Percentiles rank a stretch among this genome's conserved stretches.
These are phyloP conservation scores for Chaenodraco wilsoni DNA, from an alignment of 2,797 vertebrate species.

Conservation along the genomic window DNA sequence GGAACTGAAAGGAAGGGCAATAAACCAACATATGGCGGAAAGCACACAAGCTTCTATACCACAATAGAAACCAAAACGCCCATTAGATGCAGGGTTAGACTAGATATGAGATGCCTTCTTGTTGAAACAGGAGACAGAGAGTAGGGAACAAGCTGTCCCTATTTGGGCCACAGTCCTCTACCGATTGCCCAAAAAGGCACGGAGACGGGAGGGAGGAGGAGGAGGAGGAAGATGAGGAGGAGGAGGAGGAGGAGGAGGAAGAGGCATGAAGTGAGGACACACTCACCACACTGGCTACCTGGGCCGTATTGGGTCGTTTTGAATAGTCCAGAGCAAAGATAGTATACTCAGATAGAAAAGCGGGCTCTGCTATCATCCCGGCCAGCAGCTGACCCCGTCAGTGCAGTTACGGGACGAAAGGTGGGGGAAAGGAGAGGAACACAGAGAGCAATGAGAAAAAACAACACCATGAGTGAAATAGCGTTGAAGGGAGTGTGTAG, in stretches of 20 bases:
- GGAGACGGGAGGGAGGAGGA: conserved; percentile 76
- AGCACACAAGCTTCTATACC: conserved; percentile 76
- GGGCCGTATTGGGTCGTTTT: conserved; percentile 92
- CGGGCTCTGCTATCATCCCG: conserved; percentile 99
- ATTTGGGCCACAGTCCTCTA: conserved; percentile 81
- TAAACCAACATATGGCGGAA: conserved; percentile 70
- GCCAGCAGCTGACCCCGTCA: conserved; percentile 96
- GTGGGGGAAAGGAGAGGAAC: conserved; percentile 84
- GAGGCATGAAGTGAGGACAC: conserved; percentile 83
- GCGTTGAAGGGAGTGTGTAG: conserved; percentile 57
- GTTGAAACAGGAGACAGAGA: conserved; percentile 77
- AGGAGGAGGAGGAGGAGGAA: conserved; percentile 70
- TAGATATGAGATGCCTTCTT: conserved; percentile 86
- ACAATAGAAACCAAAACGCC: conserved; percentile 68
- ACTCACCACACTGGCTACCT: conserved; percentile 98
- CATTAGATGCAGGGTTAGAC: conserved; percentile 86
- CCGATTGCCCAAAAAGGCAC: conserved; percentile 78
- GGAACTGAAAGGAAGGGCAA: conserved; percentile 63
- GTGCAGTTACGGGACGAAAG: conserved; percentile 84
- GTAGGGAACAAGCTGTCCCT: conserved; percentile 84
- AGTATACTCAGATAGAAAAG: conserved; percentile 99
- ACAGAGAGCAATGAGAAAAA: conserved; percentile 91
- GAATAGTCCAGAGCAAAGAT: conserved; percentile 99
- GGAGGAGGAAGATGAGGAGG: conserved; percentile 68
- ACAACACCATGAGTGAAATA: conserved; percentile 85